phyloP scores from a whole-genome alignment of 1,140 invertebrate species.

The Atta cephalotes region DNA sequence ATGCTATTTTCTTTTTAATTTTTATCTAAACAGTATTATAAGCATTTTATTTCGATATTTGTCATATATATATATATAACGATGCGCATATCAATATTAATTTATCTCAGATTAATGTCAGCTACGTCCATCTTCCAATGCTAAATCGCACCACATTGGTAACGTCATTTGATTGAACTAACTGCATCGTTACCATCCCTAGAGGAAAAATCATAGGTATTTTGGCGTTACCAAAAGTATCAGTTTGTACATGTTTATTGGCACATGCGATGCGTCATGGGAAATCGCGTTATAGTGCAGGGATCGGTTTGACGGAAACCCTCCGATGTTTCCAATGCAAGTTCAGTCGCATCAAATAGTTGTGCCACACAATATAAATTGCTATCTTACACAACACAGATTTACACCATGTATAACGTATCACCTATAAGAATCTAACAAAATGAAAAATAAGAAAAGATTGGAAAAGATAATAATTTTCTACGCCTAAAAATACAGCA shows the following conservation, averaged over 20 bases:
- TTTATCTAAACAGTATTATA: background rate
- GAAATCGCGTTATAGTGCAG: slow-evolving; percentile 73
- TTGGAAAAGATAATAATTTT: background rate
- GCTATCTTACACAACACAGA: slow-evolving; percentile 2
- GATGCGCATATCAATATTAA: slow-evolving; percentile 29
- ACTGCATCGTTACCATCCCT: slow-evolving; percentile 60
- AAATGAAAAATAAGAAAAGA: background rate
- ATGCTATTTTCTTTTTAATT: background rate
- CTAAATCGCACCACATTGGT: slow-evolving; percentile 34
- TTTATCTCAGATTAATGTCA: slow-evolving; percentile 61
- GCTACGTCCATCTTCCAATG: slow-evolving; percentile 32
- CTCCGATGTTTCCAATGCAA: slow-evolving; percentile 70
- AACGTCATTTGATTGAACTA: slow-evolving; percentile 30
- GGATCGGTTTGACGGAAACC: slow-evolving; percentile 71
- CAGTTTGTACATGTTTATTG: slow-evolving; percentile 73
- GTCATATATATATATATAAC: background rate
- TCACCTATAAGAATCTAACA: background rate
- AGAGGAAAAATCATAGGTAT: slow-evolving; percentile 60
- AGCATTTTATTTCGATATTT: slow-evolving; percentile 6
- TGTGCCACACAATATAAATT: slow-evolving; percentile 26
- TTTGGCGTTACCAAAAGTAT: slow-evolving; percentile 69
- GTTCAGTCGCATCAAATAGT: slow-evolving; percentile 52
- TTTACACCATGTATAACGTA: background rate
- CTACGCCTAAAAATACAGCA: background rate
- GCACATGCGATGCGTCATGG: slow-evolving; percentile 74